Evolutionary conservation across 2,113 vertebrate species (phyloP).

Genomic region (Brachirus orientalis): DNA sequence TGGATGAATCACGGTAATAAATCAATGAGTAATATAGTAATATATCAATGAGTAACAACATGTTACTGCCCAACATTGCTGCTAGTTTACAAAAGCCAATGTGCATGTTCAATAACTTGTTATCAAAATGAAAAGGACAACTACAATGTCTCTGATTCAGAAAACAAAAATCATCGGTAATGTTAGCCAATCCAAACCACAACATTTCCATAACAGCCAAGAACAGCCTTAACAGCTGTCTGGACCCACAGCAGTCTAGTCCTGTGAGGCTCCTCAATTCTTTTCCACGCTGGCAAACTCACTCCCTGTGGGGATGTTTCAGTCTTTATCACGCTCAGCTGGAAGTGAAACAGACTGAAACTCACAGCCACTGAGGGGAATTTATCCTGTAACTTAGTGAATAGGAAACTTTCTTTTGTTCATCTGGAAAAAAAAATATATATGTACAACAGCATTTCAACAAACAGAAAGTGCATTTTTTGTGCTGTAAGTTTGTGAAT

Average conservation of each 20-base stretch:
- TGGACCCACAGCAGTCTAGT: neutral
- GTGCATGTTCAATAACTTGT: no score
- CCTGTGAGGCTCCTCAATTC: constrained; percentile 16
- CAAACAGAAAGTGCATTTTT: neutral
- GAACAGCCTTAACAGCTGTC: neutral
- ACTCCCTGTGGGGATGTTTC: constrained; percentile 27
- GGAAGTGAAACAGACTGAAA: constrained; percentile 50
- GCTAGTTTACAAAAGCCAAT: no score
- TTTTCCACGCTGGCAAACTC: constrained; percentile 12
- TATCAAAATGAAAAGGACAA: no score
- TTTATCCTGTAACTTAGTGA: neutral
- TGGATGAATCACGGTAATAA: no score
- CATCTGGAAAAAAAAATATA: neutral
- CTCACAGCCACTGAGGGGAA: constrained; percentile 14
- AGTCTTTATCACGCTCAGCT: constrained; percentile 33
- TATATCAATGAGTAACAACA: no score
- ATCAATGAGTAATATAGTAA: no score
- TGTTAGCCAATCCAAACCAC: neutral
- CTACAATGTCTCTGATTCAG: no score
- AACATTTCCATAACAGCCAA: neutral
- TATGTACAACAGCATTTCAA: neutral
- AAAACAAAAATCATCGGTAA: neutral
- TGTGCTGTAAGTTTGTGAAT: neutral
- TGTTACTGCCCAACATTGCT: no score
- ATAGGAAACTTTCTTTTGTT: neutral